Evolutionary conservation across 37 sponge, comb jelly and placozoan genomes (phyloP), one percentile per base, ranked within the genome.

Genomic region (Beroe forskalii): DNA sequence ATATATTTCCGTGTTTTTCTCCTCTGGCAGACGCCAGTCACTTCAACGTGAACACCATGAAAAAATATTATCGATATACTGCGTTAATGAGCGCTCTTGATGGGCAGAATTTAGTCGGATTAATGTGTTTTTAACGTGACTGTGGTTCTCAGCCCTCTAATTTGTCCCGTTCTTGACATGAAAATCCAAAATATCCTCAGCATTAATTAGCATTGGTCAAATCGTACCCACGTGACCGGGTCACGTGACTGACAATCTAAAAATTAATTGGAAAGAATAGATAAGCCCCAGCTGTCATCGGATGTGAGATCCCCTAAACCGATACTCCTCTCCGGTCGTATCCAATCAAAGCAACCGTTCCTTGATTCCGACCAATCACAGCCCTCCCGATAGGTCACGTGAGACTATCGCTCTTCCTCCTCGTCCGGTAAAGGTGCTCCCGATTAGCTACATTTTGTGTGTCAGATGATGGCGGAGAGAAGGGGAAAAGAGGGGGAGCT

Each of bases 221-320:
- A 17, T 48, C 12, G 12, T 48, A 17, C 6, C 12, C 55, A 48
- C 55, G 55, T 48, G 55, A 48, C 12, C 6, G 6, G 55, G 6
- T 48, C 72, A 69, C 72, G 72, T 69, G 72, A 32, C 32, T 27
- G 32, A 69, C 32, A 32, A 69, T 69, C 72, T 69, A 69, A 69
- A 69, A 69, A 69, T 69, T 69, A 69, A 69, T 69, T 69, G 72
- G 38, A 69, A 69, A 32, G 72, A 69, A 32, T 69, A 32, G 72
- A 69, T 69, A 69, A 69, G 72, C 72, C 32, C 72, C 72, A 69
- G 27, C 72, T 69, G 72, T 69, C 72, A 69, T 69, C 72, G 72
- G 38, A 69, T 69, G 72, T 69, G 72, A 36, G 72, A 69, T 69
- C 72, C 33, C 55, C 55, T 48, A 48, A 48, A 48, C 55, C 55